Base-by-base conservation (phyloP, 1,140 invertebrate genomes). In the Pogonus chalceus region DNA sequence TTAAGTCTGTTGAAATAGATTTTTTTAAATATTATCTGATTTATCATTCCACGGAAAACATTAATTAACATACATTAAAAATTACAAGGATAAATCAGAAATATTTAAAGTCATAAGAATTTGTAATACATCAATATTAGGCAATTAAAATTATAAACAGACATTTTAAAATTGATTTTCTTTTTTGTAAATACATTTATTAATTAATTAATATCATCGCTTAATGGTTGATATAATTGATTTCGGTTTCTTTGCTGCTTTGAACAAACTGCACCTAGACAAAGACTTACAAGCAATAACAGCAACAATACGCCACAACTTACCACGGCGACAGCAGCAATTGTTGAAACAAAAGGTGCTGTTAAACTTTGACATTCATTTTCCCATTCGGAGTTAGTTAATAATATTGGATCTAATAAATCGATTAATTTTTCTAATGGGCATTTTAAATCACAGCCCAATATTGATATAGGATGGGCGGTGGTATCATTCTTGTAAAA, bases 401-500 rank as follows among this genome's bases (percentile, higher is more conserved):
- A n/a, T 1, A 51, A 43, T 20, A 68, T 56, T 12, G 60, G 62
- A 12, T 58, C 49, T 18, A 69, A 51, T 46, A 65, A 50, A 12
- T 62, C 58, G 9, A 73, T 59, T 63, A 85, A 79, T 55, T 77
- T 62, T 9, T 73, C 61, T 1, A 85, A 57, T 2, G 80, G 76
- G 60, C 84, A 87, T 14, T 73, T 67, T 3, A 67, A 53, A 10
- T 69, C 68, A 60, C 84, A 85, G n/a, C 74, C 74, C 53, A 84
- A 65, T 12, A 69, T 69, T 58, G 85, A 61, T 12, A 76, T 60
- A 37, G 59, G 57, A n/a, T 79, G 72, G 35, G 76, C 71, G 0
- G 60, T 66, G 1, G 73, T 74, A 2, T 74, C 70, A 66, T 85
- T 84, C 64, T 80, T 81, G 58, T 83, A 84, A 51, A 75, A 79